Evolutionary conservation across 2,888 invertebrate species (phyloP).

Genomic region (Lasioglossum vierecki): DNA sequence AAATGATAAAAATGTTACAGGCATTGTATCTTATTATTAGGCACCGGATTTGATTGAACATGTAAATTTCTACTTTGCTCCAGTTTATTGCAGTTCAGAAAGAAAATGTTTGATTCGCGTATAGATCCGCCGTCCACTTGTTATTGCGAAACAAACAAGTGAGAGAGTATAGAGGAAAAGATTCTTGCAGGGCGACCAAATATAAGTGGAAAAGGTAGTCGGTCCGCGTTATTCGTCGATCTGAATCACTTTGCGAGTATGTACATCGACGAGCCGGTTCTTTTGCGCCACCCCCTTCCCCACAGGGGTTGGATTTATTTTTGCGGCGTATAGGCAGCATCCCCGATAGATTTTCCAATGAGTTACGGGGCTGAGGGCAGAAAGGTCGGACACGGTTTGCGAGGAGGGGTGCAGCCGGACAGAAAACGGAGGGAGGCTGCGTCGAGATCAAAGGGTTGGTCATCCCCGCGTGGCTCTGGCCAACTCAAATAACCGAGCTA

Average conservation of each 20-base stretch:
- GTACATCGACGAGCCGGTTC: slow-evolving; percentile 32
- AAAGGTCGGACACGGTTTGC: slow-evolving; percentile 57
- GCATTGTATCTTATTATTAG: no score
- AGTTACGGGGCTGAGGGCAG: slow-evolving; percentile 73
- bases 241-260: slow-evolving; percentile 47
- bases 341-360: slow-evolving; percentile 77
- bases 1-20: no score
- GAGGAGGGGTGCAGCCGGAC: slow-evolving; percentile 62
- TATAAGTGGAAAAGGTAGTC: slow-evolving; percentile 4
- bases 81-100: no score
- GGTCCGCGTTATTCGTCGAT: slow-evolving; percentile 50
- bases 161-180: no score
- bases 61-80: no score
- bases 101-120: no score
- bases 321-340: slow-evolving; percentile 68
- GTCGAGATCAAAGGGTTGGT: slow-evolving; percentile 83
- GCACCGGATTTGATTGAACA: no score
- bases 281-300: slow-evolving; percentile 16
- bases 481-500: slow-evolving; percentile 83
- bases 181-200: not conserved
- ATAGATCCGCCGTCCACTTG: no score
- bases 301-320: slow-evolving; percentile 63
- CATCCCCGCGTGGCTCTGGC: slow-evolving; percentile 79
- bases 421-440: slow-evolving; percentile 70
- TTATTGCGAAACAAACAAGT: no score